phyloP scores from a whole-genome alignment of 2,797 vertebrate species.

The Triplophysa bombifrons region DNA sequence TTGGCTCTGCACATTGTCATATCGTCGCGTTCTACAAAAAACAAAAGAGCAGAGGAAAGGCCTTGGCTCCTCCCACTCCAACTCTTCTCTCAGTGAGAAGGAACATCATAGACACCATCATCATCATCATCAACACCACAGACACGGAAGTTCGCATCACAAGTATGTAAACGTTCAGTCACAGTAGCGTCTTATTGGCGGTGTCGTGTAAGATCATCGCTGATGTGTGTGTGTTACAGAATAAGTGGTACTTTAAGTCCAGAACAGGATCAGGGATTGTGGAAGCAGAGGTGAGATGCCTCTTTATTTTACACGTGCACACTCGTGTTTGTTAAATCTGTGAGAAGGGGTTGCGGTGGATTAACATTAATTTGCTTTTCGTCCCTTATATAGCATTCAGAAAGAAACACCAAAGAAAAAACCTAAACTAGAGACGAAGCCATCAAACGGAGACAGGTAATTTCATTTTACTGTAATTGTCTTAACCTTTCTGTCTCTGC shows the following conservation, averaged over 20 bases:
- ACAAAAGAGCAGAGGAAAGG: conserved; percentile 98
- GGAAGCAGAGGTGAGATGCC: conserved; percentile 92
- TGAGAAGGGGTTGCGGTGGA: neutral
- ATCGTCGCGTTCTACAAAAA: conserved; percentile 98
- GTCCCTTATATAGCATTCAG: conserved; percentile 79
- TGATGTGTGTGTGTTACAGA: conserved; percentile 73
- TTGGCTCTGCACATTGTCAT: conserved; percentile 97
- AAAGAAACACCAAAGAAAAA: conserved; percentile 99
- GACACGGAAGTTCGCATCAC: conserved; percentile 89
- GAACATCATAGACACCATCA: conserved; percentile 94
- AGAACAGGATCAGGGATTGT: conserved; percentile 96
- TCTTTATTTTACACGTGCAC: neutral
- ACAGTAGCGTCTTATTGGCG: no score
- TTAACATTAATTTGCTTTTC: neutral
- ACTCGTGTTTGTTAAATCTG: neutral
- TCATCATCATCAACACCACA: conserved; percentile 86
- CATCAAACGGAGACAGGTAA: conserved; percentile 98
- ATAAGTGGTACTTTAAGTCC: conserved; percentile 93
- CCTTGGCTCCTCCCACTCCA: conserved; percentile 90
- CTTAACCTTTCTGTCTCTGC: neutral
- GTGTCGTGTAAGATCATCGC: neutral
- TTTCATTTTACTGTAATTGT: neutral
- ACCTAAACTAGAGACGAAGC: conserved; percentile 99
- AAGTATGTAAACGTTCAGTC: conserved; percentile 78
- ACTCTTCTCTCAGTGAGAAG: conserved; percentile 94